These are phyloP conservation scores for Psittacula cyanocephala DNA, from an alignment of 2,113 vertebrate genomes.

Conservation along the genomic window DNA sequence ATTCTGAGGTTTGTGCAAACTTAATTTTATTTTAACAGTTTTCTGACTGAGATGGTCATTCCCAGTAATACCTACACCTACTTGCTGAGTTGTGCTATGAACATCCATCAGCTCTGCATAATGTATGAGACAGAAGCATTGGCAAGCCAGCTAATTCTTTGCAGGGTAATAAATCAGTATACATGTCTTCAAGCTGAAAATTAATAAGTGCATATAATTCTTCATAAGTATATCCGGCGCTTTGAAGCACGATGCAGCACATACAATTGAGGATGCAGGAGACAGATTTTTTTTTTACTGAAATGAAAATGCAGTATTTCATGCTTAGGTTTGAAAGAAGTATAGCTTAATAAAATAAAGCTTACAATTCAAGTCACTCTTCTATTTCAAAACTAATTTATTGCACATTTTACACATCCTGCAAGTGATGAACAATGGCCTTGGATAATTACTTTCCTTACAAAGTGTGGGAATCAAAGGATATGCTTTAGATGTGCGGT, in stretches of 20 bases:
- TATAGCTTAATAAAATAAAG: constrained; percentile 21
- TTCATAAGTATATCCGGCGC: not conserved
- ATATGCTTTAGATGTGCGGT: not conserved
- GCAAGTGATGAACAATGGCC: not conserved
- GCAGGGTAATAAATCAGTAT: not conserved
- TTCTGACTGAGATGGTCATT: not conserved
- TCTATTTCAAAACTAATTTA: constrained; percentile 32
- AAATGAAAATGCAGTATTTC: not conserved
- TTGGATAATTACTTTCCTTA: constrained; percentile 15
- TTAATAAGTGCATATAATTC: not conserved
- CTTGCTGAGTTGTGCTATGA: not conserved
- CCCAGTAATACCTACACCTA: not conserved
- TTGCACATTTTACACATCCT: not conserved
- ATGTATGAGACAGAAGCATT: not conserved
- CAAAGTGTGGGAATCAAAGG: constrained; percentile 2
- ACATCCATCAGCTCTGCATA: not conserved
- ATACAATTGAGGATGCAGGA: not conserved
- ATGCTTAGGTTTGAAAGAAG: constrained; percentile 5
- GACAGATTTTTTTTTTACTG: not conserved
- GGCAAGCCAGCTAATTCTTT: not conserved
- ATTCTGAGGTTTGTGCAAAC: not conserved
- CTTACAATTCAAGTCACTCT: constrained; percentile 28
- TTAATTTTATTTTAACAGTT: not conserved
- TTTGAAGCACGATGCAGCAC: not conserved
- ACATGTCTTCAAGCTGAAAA: not conserved